Evolutionary conservation across 1,140 invertebrate species (phyloP), one percentile per base, ranked within the genome.

Genomic region (Penaeus chinensis): DNA sequence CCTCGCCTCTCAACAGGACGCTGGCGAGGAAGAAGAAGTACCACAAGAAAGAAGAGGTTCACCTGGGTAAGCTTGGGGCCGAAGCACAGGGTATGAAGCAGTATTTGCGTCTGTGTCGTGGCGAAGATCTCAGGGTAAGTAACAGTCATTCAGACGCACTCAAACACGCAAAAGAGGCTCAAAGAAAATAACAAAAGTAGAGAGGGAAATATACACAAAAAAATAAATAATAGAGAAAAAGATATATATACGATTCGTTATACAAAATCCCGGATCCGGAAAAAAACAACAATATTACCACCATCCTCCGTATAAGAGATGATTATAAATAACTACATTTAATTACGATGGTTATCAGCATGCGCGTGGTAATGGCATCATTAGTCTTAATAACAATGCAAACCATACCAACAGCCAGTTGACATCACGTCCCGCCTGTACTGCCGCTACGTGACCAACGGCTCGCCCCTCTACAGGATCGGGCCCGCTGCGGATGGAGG

Each of bases 21-120:
- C 82, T 84, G 65, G 82, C 65, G 22, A 84, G 66, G 66, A 84
- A 84, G 54, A 16, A 11, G n/a, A 84, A 84, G 66, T 84, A 84
- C 66, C 82, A 74, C 66, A 32, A 54, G 60, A 62, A 32, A n/a
- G 32, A 60, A 8, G 63, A n/a, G 66, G 47, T 74, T 5, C 37
- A 74, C 20, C 19, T 81, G 61, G 82, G 82, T 0, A 37, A 69
- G 19, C 66, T 74, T 22, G 82, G 82, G 32, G n/a, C 65, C 7
- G 24, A 20, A 16, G 27, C 20, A 5, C 65, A 84, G 42, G 82
- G 82, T 22, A 65, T 74, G 8, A 69, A 74, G 20, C 82, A 84
- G 66, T 71, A 66, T 47, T 47, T 84, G 22, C 22, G 19, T 20
- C 42, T 84, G 16, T 84, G 82, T 84, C 66, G 66, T 60, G 82